Evolutionary conservation across 2,797 vertebrate species (phyloP).

Genomic region (Choloepus didactylus): DNA sequence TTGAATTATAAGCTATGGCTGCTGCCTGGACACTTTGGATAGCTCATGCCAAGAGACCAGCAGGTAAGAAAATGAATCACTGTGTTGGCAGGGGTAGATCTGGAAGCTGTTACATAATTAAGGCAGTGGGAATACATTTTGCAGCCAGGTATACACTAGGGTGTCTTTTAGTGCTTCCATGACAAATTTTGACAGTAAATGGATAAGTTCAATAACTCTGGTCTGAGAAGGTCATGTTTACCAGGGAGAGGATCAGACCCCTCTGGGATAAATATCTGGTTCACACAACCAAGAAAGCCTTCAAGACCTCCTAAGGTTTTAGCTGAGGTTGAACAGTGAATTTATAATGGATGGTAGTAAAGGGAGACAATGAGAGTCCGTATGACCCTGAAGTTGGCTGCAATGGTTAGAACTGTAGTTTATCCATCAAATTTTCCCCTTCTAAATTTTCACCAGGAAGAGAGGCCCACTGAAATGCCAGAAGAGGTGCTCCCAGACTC

Average conservation of each 20-base stretch:
- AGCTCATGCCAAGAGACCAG: background rate
- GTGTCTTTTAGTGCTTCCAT: background rate
- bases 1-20: background rate
- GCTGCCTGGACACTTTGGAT: background rate
- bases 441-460: background rate
- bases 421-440: background rate
- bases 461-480: background rate
- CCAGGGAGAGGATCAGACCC: background rate
- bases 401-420: background rate
- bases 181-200: background rate
- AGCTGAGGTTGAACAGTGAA: background rate
- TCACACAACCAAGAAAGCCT: background rate
- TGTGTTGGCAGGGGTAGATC: background rate
- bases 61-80: constrained; percentile 1
- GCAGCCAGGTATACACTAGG: background rate
- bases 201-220: background rate
- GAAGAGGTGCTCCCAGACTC: background rate
- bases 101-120: background rate
- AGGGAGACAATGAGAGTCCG: background rate
- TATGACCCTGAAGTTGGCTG: background rate
- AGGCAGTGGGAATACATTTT: background rate
- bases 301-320: background rate
- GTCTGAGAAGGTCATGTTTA: background rate
- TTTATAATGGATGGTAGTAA: background rate
- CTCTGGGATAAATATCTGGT: background rate